Evolutionary conservation across 64 coral and sea anemone genomes (phyloP), one percentile per base, ranked within the genome.

Genomic region (Astreopora myriophthalma): DNA sequence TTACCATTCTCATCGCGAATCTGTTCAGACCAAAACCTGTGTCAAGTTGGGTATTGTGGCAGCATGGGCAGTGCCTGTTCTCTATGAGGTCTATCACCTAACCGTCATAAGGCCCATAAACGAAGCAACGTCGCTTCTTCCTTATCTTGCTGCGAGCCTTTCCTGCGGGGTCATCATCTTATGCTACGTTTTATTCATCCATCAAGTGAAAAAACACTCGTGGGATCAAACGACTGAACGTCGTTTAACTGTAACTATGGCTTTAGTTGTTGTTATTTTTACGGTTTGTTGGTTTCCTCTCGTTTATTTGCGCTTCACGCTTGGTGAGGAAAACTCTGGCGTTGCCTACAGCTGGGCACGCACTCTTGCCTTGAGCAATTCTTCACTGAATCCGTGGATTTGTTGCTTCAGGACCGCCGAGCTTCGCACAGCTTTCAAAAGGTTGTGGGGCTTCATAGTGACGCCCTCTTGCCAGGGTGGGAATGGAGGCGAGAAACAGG

Each of bases 311-410:
- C 85, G 95, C 20, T 76, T 88, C 29, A 70, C 26, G 26, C 90
- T 86, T 26, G 91, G 86, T 5, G 95, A 93, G 13, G 48, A 86
- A 5, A 85, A 93, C 42, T 93, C 73, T 30, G 92, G 95, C 32
- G 78, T 83, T 0, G 79, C 91, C 1, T 96, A 96, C 57, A 93
- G 93, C 52, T 96, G 95, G 95, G 95, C 95, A 24, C 86, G 95
- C 0, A 89, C 95, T 5, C 74, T 96, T 0, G 95, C 95, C 17
- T 28, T 96, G 32, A 93, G 87, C 65, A 96, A 96, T 66, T 93
- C 91, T 1, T 92, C 95, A 1, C 86, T 88, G 73, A 96, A 96
- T 36, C 95, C 95, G 7, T 96, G 95, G 95, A 96, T 96, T 42
- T 96, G 93, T 13, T 96, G 95, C 14, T 88, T 88, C 7, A 68